Evolutionary conservation across 2,113 vertebrate species (phyloP), one percentile per base, ranked within the genome.

Genomic region (Anhinga anhinga): DNA sequence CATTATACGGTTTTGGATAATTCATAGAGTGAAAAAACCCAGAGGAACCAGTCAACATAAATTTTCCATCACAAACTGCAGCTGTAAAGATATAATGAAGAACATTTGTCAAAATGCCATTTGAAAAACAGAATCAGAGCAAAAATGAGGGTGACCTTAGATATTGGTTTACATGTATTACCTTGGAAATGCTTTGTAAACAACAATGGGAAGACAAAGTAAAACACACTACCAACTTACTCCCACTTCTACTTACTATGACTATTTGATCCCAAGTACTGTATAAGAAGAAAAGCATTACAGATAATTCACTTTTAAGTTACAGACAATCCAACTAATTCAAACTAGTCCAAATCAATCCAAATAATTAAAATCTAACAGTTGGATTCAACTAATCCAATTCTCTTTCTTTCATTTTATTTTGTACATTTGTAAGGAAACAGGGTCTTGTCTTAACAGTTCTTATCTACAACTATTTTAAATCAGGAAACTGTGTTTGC

Each of bases 11-110:
- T 10, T 96, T 74, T 70, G 98, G 98, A 82, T 97, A 98, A 91
- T 96, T 94, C 87, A 96, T 70, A 30, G 98, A 98, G 36, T 98
- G 97, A 61, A 99, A 98, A 89, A 92, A 98, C 23, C 98, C 98
- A 52, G 96, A 97, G n/a, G 97, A 92, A 26, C 74, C 97, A 36
- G 94, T 98, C 92, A 99, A 86, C 78, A 98, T 96, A 97, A 98
- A 98, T 86, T 97, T 97, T 95, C 98, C 98, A 95, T 99, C 98
- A 94, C 98, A 99, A 82, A 72, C 40, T 47, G 98, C 53, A 95
- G 97, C 98, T 98, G 97, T 78, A 94, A 96, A 97, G 84, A 97
- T 38, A 94, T 21, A 79, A 62, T 55, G 56, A 90, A 79, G 65
- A 93, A 58, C 45, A 38, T 96, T 84, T 96, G 52, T 93, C 45